phyloP scores from a whole-genome alignment of 2,797 vertebrate genomes.

The Melanotaenia nigrans region DNA sequence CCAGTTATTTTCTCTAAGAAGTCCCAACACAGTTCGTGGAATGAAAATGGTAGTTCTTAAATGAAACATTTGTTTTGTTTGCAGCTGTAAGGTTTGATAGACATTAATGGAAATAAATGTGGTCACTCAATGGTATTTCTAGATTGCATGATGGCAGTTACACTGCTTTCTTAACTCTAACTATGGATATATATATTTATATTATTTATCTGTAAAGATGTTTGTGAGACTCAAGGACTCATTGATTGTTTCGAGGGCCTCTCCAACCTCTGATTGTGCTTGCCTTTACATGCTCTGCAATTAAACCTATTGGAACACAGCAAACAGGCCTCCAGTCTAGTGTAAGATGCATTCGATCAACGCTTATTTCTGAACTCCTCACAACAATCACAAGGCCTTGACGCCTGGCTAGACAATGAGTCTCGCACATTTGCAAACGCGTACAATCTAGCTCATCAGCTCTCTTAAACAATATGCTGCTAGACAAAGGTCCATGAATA shows the following conservation, averaged over 20 bases:
- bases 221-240: conserved; percentile 48
- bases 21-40: conserved; percentile 38
- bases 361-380: conserved; percentile 52
- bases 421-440: conserved; percentile 24
- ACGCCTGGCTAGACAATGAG: conserved; percentile 42
- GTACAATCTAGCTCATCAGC: conserved; percentile 14
- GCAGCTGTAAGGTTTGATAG: conserved; percentile 9
- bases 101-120: conserved; percentile 11
- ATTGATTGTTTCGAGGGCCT: conserved; percentile 60
- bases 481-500: conserved; percentile 22
- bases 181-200: conserved; percentile 45
- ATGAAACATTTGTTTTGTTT: conserved; percentile 19
- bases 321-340: conserved; percentile 41
- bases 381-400: conserved; percentile 63
- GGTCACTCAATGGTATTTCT: conserved; percentile 27
- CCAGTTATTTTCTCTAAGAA: conserved; percentile 20
- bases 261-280: conserved; percentile 44
- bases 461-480: conserved; percentile 13
- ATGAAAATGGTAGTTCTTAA: conserved; percentile 41
- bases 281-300: conserved; percentile 57
- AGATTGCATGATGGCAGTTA: conserved; percentile 23
- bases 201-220: conserved; percentile 48
- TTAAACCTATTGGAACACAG: conserved; percentile 59
- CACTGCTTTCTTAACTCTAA: conserved; percentile 42
- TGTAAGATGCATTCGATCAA: conserved; percentile 50